These are phyloP conservation scores for Ditylenchus dipsaci DNA, from an alignment of 1,140 invertebrate species.

Conservation along the genomic window DNA sequence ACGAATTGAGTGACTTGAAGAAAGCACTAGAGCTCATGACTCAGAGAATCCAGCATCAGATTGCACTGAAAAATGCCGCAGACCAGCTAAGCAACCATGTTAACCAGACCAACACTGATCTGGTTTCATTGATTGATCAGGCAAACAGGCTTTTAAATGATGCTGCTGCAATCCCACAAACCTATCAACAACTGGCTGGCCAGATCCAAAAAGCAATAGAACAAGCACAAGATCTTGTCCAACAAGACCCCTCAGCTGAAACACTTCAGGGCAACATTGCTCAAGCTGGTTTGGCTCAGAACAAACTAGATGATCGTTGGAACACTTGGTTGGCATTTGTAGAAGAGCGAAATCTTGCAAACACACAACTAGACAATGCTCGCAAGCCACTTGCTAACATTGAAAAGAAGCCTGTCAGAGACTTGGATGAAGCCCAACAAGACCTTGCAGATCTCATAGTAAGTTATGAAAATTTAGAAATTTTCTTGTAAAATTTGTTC, in stretches of 20 bases:
- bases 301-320: conserved; percentile 3
- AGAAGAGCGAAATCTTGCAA: conserved; percentile 13
- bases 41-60: conserved; percentile 18
- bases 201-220: conserved; percentile 6
- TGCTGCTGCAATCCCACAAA: conserved; percentile 33
- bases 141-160: conserved; percentile 33
- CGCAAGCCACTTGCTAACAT: conserved; percentile 9
- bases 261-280: conserved; percentile 6
- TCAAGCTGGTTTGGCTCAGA: conserved; percentile 3
- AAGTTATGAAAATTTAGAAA: too few species aligned
- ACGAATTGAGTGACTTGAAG: conserved; percentile 29
- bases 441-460: too few species aligned
- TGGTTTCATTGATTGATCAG: conserved; percentile 31
- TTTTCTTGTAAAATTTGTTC: too few species aligned
- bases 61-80: conserved; percentile 22
- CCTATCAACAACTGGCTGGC: conserved; percentile 30
- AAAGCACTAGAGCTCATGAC: conserved; percentile 25
- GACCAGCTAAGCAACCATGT: conserved; percentile 17
- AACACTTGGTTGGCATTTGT: conserved; percentile 10
- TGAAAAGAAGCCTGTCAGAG: too few species aligned
- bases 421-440: too few species aligned
- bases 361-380: conserved; percentile 8
- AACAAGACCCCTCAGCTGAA: conserved; percentile 5
- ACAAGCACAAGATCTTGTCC: conserved; percentile 2
- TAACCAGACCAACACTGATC: conserved; percentile 20